These are phyloP conservation scores for Aphodius sticticus DNA, from an alignment of 2,888 invertebrate species.

Conservation along the genomic window DNA sequence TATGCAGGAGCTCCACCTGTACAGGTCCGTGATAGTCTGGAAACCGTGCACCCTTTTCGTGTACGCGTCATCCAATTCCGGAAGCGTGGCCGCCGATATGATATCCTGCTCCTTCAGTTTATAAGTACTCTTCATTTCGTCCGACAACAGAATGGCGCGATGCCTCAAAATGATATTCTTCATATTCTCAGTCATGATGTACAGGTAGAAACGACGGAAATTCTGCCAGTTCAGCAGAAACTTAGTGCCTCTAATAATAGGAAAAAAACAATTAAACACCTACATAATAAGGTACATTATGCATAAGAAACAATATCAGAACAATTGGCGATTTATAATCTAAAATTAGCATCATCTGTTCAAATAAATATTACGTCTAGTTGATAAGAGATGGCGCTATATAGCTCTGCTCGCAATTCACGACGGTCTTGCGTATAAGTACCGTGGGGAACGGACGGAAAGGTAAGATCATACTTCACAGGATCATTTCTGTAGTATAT, in stretches of 20 bases:
- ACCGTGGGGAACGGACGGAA: no score
- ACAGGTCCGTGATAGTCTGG: slow-evolving; percentile 78
- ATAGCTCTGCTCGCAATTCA: no score
- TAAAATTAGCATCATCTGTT: no score
- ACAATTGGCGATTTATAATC: no score
- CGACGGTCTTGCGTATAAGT: no score
- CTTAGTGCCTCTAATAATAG: slow-evolving; percentile 75
- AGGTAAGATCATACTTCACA: no score
- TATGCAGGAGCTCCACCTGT: slow-evolving; percentile 84
- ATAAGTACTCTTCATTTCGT: slow-evolving; percentile 74
- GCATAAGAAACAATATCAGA: neutral
- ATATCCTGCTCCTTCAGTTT: slow-evolving; percentile 82
- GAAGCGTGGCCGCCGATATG: slow-evolving; percentile 85
- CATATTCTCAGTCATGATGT: slow-evolving; percentile 93
- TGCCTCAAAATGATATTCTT: slow-evolving; percentile 88
- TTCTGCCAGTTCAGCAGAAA: slow-evolving; percentile 88
- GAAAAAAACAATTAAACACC: slow-evolving; percentile 24
- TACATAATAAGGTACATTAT: no score
- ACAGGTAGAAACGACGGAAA: slow-evolving; percentile 88
- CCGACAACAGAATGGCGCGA: slow-evolving; percentile 76
- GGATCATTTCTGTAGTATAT: no score
- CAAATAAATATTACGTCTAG: no score
- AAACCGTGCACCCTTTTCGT: slow-evolving; percentile 84
- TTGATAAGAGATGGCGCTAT: no score
- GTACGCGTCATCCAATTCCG: slow-evolving; percentile 90